These are phyloP conservation scores for Macrotus californicus DNA, from an alignment of 2,113 vertebrate genomes.

Conservation along the genomic window DNA sequence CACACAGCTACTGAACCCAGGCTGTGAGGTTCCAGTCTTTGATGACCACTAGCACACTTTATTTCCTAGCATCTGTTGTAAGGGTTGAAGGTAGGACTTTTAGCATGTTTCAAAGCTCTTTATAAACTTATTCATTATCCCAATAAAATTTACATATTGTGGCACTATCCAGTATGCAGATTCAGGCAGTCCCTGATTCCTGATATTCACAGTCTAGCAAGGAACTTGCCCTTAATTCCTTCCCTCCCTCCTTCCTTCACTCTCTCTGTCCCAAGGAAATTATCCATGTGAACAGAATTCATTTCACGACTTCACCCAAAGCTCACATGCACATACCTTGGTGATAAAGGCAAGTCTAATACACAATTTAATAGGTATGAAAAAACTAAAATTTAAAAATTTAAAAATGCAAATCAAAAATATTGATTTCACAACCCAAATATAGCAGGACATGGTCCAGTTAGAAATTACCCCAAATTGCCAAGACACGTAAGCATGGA, in stretches of 20 bases:
- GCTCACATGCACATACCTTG: background rate
- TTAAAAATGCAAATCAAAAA: background rate
- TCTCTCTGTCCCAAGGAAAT: background rate
- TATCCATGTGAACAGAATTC: background rate
- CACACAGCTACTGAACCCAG: background rate
- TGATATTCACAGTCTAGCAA: background rate
- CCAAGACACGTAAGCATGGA: background rate
- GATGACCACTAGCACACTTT: background rate
- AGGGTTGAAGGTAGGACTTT: background rate
- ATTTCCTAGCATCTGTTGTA: background rate
- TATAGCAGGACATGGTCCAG: background rate
- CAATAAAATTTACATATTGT: background rate
- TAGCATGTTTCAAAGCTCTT: background rate
- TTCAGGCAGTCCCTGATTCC: background rate
- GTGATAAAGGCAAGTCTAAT: background rate
- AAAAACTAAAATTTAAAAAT: background rate
- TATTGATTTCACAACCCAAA: background rate
- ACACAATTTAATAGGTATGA: background rate
- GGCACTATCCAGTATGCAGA: background rate
- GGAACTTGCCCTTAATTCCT: background rate
- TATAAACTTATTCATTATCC: background rate
- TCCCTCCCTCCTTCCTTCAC: background rate
- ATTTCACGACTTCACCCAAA: background rate
- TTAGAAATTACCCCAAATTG: slow-evolving; percentile 36
- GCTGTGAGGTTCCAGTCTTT: background rate